Conservation (phyloP, 2,888 invertebrate species). For the Agelastica alni region DNA sequence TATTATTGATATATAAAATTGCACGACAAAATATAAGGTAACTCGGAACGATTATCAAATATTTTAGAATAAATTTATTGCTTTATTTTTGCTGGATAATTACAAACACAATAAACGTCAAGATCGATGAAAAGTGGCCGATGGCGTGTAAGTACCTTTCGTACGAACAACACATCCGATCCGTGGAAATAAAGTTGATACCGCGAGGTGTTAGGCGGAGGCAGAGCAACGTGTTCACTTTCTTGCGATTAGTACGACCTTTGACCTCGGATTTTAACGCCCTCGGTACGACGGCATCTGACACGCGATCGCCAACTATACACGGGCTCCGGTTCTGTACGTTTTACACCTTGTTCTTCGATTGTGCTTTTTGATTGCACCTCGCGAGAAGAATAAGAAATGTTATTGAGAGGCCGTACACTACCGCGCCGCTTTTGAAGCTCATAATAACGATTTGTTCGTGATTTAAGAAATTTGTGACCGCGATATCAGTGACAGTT, state of each 20-base stretch:
- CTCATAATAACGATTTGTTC: slow-evolving; percentile 37
- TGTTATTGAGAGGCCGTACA: slow-evolving; percentile 34
- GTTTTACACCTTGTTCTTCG: slow-evolving; percentile 42
- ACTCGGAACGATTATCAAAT: too few species aligned
- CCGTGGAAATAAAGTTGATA: slow-evolving; percentile 31
- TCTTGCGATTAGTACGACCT: slow-evolving; percentile 53
- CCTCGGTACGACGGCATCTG: slow-evolving; percentile 47
- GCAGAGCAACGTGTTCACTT: slow-evolving; percentile 49
- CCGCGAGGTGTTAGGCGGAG: slow-evolving; percentile 43
- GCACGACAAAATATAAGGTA: too few species aligned
- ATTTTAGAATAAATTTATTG: background rate
- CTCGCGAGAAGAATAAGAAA: slow-evolving; percentile 33
- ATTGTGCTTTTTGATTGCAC: slow-evolving; percentile 40
- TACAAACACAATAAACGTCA: slow-evolving; percentile 37
- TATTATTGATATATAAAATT: too few species aligned
- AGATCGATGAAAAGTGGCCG: slow-evolving; percentile 33
- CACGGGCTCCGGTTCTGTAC: slow-evolving; percentile 35
- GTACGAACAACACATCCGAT: slow-evolving; percentile 26
- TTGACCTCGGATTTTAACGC: slow-evolving; percentile 50
- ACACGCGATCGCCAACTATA: slow-evolving; percentile 41
- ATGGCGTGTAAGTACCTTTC: slow-evolving; percentile 34
- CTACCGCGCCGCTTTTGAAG: slow-evolving; percentile 28
- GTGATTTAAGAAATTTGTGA: too few species aligned
- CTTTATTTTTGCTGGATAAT: slow-evolving; percentile 17
- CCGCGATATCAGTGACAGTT: slow-evolving; percentile 18